Evolutionary conservation across 1,140 invertebrate species (phyloP).

Genomic region (Scaptomyza montana): DNA sequence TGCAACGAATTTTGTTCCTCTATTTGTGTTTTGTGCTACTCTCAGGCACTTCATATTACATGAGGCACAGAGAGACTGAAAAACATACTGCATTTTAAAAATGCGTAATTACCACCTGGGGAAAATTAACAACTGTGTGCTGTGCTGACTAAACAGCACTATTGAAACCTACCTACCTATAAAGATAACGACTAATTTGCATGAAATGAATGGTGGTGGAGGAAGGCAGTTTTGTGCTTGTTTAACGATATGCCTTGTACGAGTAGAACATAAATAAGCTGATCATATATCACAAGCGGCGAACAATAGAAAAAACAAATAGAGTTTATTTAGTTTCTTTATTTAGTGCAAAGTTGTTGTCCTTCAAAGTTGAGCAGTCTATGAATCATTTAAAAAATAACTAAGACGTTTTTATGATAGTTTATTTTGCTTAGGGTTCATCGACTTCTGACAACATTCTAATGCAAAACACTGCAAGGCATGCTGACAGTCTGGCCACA

Average conservation of each 20-base stretch:
- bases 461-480: background rate
- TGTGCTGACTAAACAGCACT: slow-evolving; percentile 8
- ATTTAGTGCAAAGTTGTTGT: no score
- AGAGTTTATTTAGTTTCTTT: no score
- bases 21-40: background rate
- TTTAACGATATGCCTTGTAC: background rate
- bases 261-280: slow-evolving; percentile 1
- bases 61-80: slow-evolving; percentile 20
- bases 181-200: slow-evolving; percentile 24
- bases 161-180: background rate
- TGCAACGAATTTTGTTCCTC: background rate
- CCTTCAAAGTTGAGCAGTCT: background rate
- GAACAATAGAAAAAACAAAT: no score
- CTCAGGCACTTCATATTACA: slow-evolving; percentile 35
- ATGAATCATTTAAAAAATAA: background rate
- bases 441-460: background rate
- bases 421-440: background rate
- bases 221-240: background rate
- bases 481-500: slow-evolving; percentile 14
- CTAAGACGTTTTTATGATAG: background rate
- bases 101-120: slow-evolving; percentile 45
- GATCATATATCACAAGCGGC: slow-evolving; percentile 15
- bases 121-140: slow-evolving; percentile 35
- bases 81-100: slow-evolving; percentile 40
- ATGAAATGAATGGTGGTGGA: background rate